Conservation (phyloP, 2,888 invertebrate species). For the Eristalinus sepulchralis region DNA sequence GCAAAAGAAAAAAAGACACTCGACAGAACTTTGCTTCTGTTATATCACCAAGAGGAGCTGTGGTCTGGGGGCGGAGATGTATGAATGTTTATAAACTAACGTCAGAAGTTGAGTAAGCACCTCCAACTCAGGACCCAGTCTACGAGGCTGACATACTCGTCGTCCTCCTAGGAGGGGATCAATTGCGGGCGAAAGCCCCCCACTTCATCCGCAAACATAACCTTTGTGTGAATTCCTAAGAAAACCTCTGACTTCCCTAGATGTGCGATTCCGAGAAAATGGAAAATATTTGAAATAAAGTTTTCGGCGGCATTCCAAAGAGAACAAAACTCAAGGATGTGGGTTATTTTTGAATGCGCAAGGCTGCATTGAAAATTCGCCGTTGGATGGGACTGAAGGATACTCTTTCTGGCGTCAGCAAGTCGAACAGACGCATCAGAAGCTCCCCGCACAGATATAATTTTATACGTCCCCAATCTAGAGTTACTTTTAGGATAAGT, state of each 20-base stretch:
- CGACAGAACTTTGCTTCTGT: conserved; percentile 27
- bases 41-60: conserved; percentile 15
- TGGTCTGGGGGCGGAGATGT: neutral
- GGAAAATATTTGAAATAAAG: conserved; percentile 40
- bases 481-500: conserved; percentile 48
- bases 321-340: conserved; percentile 30
- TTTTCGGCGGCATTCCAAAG: conserved; percentile 16
- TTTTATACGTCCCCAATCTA: conserved; percentile 27
- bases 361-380: neutral
- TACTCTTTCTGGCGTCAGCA: conserved; percentile 39
- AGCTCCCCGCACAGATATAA: conserved; percentile 23
- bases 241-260: conserved; percentile 9
- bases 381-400: neutral
- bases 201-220: neutral
- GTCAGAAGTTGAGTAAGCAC: conserved; percentile 55
- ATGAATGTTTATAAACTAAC: conserved; percentile 41
- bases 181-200: neutral
- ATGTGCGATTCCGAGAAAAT: neutral
- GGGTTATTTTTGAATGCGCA: conserved; percentile 23
- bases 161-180: conserved; percentile 6
- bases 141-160: conserved; percentile 50
- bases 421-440: conserved; percentile 21
- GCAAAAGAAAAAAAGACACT: neutral
- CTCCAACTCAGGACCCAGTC: conserved; percentile 37
- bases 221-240: conserved; percentile 32